Evolutionary conservation across 1,140 invertebrate species (phyloP).

Genomic region (Tyrophagus putrescentiae): DNA sequence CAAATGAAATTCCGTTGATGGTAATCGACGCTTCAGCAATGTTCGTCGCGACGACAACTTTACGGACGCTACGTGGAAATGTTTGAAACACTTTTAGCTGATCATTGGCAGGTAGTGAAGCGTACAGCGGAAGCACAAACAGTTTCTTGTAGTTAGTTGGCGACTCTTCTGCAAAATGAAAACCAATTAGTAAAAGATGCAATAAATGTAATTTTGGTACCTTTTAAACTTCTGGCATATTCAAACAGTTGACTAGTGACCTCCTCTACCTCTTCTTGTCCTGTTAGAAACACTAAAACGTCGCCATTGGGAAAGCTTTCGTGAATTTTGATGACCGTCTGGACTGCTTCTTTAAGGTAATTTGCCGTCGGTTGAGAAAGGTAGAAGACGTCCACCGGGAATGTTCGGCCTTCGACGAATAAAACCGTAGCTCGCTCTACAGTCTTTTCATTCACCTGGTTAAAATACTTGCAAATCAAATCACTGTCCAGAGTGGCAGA

Average conservation of each 20-base stretch:
- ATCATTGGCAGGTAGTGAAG: constrained; percentile 61
- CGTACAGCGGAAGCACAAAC: constrained; percentile 78
- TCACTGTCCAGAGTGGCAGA: constrained; percentile 91
- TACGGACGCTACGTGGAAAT: constrained; percentile 57
- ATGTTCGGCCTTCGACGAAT: constrained; percentile 70
- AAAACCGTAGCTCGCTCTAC: constrained; percentile 64
- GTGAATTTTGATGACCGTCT: constrained; percentile 79
- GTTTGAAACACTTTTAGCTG: constrained; percentile 74
- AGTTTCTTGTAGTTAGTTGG: constrained; percentile 44
- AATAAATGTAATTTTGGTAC: constrained; percentile 33
- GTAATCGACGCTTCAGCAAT: constrained; percentile 93
- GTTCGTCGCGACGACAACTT: constrained; percentile 89
- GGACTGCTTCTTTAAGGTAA: constrained; percentile 71
- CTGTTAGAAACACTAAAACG: constrained; percentile 83
- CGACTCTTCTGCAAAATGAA: background rate
- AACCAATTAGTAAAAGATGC: background rate
- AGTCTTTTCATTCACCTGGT: constrained; percentile 35
- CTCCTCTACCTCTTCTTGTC: constrained; percentile 73
- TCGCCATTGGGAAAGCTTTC: constrained; percentile 62
- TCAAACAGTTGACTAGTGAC: constrained; percentile 47
- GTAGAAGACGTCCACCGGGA: constrained; percentile 77
- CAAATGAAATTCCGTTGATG: constrained; percentile 74
- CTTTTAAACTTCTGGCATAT: constrained; percentile 27
- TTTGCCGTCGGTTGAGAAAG: constrained; percentile 67
- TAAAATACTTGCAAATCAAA: constrained; percentile 71